phyloP scores from a whole-genome alignment of 2,113 vertebrate genomes.

The Pedionomus torquatus region DNA sequence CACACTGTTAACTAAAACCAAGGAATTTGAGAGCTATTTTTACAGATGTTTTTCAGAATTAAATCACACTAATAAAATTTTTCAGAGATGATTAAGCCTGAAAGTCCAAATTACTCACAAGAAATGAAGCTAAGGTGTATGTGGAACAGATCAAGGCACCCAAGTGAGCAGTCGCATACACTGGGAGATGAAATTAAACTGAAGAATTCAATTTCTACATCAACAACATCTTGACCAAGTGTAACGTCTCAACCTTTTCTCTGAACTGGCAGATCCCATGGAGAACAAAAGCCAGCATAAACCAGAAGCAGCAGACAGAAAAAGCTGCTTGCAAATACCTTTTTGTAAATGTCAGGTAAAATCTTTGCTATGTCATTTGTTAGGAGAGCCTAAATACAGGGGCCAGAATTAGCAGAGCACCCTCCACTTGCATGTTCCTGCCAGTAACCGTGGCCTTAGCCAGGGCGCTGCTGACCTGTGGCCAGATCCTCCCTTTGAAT shows the following conservation, averaged over 20 bases:
- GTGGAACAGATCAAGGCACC: neutral
- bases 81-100: neutral
- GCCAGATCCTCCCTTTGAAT: neutral
- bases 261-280: neutral
- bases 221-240: neutral
- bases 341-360: neutral
- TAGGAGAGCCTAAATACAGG: rapidly evolving
- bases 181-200: neutral
- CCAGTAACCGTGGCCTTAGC: neutral
- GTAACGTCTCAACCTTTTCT: neutral
- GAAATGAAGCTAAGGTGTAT: neutral
- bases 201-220: neutral
- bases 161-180: neutral
- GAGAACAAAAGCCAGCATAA: neutral
- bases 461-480: neutral
- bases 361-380: neutral
- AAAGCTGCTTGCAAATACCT: neutral
- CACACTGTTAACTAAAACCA: neutral
- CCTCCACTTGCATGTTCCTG: neutral
- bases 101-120: neutral
- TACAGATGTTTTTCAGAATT: neutral
- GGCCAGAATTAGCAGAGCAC: neutral
- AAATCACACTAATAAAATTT: neutral
- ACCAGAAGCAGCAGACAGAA: neutral
- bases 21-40: neutral